A percentile compares a stretch with the other conserved stretches of the same genome.
These are phyloP conservation scores for Drosophila ochracea DNA, from an alignment of 2,888 invertebrate genomes.

Conservation along the genomic window DNA sequence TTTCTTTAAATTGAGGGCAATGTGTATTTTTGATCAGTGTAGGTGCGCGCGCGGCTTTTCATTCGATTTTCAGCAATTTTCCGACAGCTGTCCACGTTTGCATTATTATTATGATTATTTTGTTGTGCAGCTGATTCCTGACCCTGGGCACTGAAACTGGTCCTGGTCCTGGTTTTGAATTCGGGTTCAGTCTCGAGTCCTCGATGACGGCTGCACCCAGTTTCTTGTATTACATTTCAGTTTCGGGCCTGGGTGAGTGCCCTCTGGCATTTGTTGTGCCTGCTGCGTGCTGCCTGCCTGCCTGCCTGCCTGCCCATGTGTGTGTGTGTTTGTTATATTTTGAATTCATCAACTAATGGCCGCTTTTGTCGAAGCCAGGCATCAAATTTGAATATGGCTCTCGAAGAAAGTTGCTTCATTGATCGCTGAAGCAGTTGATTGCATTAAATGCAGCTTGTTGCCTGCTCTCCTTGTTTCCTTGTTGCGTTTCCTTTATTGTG, in stretches of 20 bases:
- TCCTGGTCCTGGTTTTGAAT: constrained; percentile 16
- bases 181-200: constrained; percentile 16
- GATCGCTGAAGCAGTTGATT: constrained; percentile 67
- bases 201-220: constrained; percentile 66
- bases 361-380: constrained; percentile 32
- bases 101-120: constrained; percentile 65
- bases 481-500: constrained; percentile 37
- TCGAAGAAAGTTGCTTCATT: constrained; percentile 28
- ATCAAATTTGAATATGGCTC: constrained; percentile 58
- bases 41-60: constrained; percentile 66
- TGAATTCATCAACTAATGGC: constrained; percentile 71
- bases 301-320: background rate
- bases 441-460: constrained; percentile 43
- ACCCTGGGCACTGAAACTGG: constrained; percentile 52
- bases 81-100: constrained; percentile 75
- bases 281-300: background rate
- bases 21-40: background rate
- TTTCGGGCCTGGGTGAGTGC: constrained; percentile 64
- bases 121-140: constrained; percentile 74
- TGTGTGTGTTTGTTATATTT: constrained; percentile 47
- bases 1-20: background rate
- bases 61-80: constrained; percentile 75
- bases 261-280: constrained; percentile 58
- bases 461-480: background rate
- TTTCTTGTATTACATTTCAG: constrained; percentile 69